Percentiles rank a stretch among this genome's conserved stretches.
These are phyloP conservation scores for Branchipolynoe longqiensis DNA, from an alignment of 2,888 invertebrate species.

Conservation along the genomic window DNA sequence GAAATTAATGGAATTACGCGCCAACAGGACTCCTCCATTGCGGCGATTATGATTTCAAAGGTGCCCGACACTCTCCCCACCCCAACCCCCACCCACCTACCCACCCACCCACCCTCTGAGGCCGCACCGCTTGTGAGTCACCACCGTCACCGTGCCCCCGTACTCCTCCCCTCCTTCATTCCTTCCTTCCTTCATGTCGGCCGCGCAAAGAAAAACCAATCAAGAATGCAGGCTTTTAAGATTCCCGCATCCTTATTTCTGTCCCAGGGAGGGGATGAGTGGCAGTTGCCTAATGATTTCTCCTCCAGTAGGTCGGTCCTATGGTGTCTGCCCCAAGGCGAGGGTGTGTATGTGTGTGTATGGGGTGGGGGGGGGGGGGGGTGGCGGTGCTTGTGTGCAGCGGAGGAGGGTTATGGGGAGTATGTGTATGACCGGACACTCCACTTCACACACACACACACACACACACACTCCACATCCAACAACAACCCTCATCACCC, in stretches of 20 bases:
- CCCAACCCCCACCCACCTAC: conserved; percentile 2
- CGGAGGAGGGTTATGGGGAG: too few relatives aligned
- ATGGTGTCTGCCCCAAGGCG: too few relatives aligned
- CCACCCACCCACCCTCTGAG: neutral
- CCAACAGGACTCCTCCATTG: conserved; percentile 41
- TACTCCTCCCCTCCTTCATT: too few relatives aligned
- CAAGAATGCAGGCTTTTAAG: conserved; percentile 23
- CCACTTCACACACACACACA: neutral
- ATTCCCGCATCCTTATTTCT: neutral
- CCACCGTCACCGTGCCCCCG: too few relatives aligned
- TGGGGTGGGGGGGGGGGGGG: neutral
- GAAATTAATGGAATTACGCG: conserved; percentile 41
- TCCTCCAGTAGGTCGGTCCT: neutral
- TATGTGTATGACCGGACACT: too few relatives aligned
- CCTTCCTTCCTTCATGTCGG: too few relatives aligned
- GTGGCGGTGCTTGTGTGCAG: neutral
- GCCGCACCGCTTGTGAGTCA: neutral
- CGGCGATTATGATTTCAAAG: conserved; percentile 46
- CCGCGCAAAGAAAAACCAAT: neutral
- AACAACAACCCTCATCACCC: too few relatives aligned
- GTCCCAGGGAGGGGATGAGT: neutral
- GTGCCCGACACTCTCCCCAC: neutral
- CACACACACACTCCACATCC: too few relatives aligned
- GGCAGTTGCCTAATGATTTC: conserved; percentile 16
- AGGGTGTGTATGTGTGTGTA: too few relatives aligned